phyloP scores from a whole-genome alignment of 2,888 invertebrate species.

The Parnassius orleans region DNA sequence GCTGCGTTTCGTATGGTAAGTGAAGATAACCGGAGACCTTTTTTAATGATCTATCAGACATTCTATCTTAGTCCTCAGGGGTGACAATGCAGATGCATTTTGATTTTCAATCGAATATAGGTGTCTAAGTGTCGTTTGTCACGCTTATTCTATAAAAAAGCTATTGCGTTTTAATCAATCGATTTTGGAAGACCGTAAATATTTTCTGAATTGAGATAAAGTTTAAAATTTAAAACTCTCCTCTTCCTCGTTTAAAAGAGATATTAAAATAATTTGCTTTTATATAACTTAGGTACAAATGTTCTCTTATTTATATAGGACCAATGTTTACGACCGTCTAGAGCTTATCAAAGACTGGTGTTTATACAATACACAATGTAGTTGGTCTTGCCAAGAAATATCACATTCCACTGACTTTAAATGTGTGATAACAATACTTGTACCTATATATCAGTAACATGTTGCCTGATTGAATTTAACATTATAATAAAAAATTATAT shows the following conservation, averaged over 20 bases:
- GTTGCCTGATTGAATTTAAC: too few relatives aligned
- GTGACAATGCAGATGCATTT: too few relatives aligned
- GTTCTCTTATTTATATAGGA: conserved; percentile 27
- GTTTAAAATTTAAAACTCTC: neutral
- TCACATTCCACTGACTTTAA: conserved; percentile 23
- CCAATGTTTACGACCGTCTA: conserved; percentile 27
- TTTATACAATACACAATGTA: conserved; percentile 27
- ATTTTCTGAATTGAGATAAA: neutral
- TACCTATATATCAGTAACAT: too few relatives aligned
- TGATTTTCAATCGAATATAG: too few relatives aligned
- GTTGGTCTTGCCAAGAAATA: conserved; percentile 23
- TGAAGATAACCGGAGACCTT: too few relatives aligned
- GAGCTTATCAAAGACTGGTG: conserved; percentile 27
- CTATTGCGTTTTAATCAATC: conserved; percentile 6
- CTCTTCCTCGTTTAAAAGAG: neutral
- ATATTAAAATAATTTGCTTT: conserved; percentile 19
- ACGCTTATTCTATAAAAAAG: too few relatives aligned
- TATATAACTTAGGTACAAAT: conserved; percentile 21
- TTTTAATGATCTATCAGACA: too few relatives aligned
- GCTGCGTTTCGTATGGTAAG: too few relatives aligned
- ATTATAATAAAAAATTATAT: too few relatives aligned
- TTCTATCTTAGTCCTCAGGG: too few relatives aligned
- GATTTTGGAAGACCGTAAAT: neutral
- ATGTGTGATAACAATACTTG: conserved; percentile 7
- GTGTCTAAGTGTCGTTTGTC: too few relatives aligned